Conservation (phyloP, 2,888 invertebrate genomes). For the Petrolisthes cinctipes region DNA sequence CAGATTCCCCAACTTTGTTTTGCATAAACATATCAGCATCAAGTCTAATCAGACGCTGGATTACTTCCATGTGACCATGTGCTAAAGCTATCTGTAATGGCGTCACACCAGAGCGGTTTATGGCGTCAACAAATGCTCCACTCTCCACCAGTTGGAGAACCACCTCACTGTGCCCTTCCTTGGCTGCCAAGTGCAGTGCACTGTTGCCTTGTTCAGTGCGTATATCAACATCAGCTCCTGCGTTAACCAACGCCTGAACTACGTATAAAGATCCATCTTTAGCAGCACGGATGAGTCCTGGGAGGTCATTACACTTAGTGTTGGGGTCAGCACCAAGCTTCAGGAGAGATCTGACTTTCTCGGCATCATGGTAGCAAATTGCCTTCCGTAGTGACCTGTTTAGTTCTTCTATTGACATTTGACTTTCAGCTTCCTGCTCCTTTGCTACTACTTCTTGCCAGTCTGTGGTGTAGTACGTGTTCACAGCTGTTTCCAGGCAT, state of each 20-base stretch:
- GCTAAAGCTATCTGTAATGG: constrained; percentile 59
- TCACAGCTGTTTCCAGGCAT: constrained; percentile 38
- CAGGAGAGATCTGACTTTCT: constrained; percentile 33
- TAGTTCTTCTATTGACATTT: constrained; percentile 22
- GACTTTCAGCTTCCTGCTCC: background rate
- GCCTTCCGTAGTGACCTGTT: constrained; percentile 38
- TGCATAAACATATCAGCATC: constrained; percentile 48
- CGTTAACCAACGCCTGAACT: constrained; percentile 49
- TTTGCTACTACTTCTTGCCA: constrained; percentile 20
- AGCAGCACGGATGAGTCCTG: constrained; percentile 42
- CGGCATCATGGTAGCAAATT: constrained; percentile 25
- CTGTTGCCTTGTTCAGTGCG: constrained; percentile 52
- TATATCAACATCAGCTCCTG: constrained; percentile 53
- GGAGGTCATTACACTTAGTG: constrained; percentile 27
- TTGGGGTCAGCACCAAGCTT: constrained; percentile 56
- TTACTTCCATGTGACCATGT: constrained; percentile 52
- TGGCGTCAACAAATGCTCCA: constrained; percentile 53
- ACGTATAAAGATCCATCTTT: constrained; percentile 46
- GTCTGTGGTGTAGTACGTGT: constrained; percentile 28
- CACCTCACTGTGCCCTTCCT: constrained; percentile 46
- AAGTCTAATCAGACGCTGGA: constrained; percentile 39
- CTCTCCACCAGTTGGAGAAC: constrained; percentile 45
- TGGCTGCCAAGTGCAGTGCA: constrained; percentile 51
- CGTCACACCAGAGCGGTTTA: constrained; percentile 55
- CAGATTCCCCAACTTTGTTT: constrained; percentile 56